Evolutionary conservation across 2,888 invertebrate species (phyloP).

Genomic region (Drosophila paramelanica): DNA sequence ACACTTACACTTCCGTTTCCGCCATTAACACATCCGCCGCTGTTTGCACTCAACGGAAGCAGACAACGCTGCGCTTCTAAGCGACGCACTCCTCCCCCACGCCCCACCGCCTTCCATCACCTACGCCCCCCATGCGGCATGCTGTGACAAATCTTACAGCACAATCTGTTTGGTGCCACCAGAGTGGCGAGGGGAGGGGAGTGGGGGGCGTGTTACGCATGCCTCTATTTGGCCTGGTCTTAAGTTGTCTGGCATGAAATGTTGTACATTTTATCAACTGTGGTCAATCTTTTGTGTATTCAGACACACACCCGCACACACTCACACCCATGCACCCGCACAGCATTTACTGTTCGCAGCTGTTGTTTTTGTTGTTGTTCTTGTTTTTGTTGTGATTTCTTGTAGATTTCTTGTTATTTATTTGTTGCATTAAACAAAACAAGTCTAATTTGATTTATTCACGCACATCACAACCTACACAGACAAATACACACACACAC

Average conservation of each 20-base stretch:
- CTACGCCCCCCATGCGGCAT: constrained; percentile 2
- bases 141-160: constrained; percentile 49
- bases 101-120: neutral
- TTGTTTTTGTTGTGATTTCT: constrained; percentile 62
- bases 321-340: constrained; percentile 2
- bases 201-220: neutral
- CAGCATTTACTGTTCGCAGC: constrained; percentile 16
- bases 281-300: constrained; percentile 45
- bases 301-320: constrained; percentile 10
- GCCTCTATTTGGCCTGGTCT: constrained; percentile 7
- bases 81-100: neutral
- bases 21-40: constrained; percentile 72
- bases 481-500: constrained; percentile 10
- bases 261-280: constrained; percentile 53
- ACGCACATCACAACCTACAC: constrained; percentile 26
- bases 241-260: constrained; percentile 67
- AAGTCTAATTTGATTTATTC: constrained; percentile 77
- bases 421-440: constrained; percentile 67
- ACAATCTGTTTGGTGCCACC: constrained; percentile 46
- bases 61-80: constrained; percentile 42
- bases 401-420: constrained; percentile 76
- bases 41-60: constrained; percentile 63
- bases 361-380: constrained; percentile 37
- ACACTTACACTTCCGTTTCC: constrained; percentile 70
- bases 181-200: no score